Base-by-base conservation (phyloP, 37 sponge, comb jelly and placozoan genomes). In the Tethya wilhelma region DNA sequence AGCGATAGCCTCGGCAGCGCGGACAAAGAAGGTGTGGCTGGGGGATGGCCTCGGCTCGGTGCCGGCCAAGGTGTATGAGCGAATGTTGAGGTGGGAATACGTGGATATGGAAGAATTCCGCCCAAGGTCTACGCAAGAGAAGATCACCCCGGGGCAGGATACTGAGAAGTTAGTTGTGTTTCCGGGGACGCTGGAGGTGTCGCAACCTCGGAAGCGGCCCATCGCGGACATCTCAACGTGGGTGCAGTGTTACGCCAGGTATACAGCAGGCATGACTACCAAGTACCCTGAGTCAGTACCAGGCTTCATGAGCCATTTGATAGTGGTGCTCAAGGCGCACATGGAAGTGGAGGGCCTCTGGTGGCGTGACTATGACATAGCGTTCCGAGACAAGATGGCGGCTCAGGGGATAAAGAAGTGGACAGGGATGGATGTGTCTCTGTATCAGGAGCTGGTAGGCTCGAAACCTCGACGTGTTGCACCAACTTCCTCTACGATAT, bases 221-320 rank as follows among this genome's bases (percentile, higher is more conserved):
- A 45, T 72, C 2, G 25, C 5, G 2, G 26, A 53, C 34, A 49
- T 72, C 26, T 29, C 53, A 11, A 49, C 56, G 17, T 72, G 73
- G 73, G 55, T 49, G 2, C 73, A 72, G 34, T 45, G 56, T 33
- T 72, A 36, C 33, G 56, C 33, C 28, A 12, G 73, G 33, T 72
- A 72, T 33, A 49, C 56, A 25, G 71, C 71, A 8, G 71, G 32
- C 26, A 71, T 71, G 73, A 34, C 73, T 14, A 5, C 0, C 56
- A 7, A 72, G 6, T 32, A 22, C 56, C 73, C 73, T 19, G 73
- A 72, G 33, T 46, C 38, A 32, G 36, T 19, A 20, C 25, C 56
- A 49, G 73, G 73, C 37, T 72, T 72, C 56, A 72, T 53, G 56
- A 72, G 73, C 56, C 73, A 72, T 34, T 9, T 72, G 33, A 32